These are phyloP conservation scores for Illadopsis cleaveri DNA, from an alignment of 2,113 vertebrate genomes.

Conservation along the genomic window DNA sequence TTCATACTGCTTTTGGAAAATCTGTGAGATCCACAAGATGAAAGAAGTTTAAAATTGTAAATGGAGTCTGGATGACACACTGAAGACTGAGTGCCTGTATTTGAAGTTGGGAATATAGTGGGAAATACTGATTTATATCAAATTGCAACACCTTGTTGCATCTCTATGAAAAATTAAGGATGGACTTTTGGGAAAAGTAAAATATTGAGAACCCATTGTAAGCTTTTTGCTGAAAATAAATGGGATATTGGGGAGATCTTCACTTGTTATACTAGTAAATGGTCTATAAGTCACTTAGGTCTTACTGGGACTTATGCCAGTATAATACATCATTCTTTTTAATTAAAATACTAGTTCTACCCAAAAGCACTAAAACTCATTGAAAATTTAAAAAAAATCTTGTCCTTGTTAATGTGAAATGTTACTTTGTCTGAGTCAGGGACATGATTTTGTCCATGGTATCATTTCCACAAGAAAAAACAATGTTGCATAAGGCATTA, in stretches of 20 bases:
- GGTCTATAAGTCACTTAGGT: constrained; percentile 53
- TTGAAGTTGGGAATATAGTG: background rate
- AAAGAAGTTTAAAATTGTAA: background rate
- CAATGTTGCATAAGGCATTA: background rate
- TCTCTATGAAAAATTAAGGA: constrained; percentile 35
- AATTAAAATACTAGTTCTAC: constrained; percentile 53
- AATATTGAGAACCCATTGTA: constrained; percentile 46
- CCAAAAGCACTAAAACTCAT: constrained; percentile 45
- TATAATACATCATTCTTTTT: constrained; percentile 50
- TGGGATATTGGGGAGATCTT: constrained; percentile 48
- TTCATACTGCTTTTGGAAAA: constrained; percentile 32
- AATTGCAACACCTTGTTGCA: background rate
- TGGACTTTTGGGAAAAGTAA: constrained; percentile 40
- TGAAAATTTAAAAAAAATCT: background rate
- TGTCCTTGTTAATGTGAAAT: background rate
- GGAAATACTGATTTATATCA: constrained; percentile 35
- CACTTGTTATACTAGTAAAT: constrained; percentile 52
- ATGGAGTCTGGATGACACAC: background rate
- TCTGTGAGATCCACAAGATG: background rate
- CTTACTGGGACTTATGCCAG: constrained; percentile 56
- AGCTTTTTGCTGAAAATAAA: constrained; percentile 56
- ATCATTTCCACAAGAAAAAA: background rate
- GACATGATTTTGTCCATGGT: background rate
- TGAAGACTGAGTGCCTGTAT: background rate
- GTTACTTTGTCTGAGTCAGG: background rate